Base-by-base conservation (phyloP, 2,113 vertebrate species). In the Erinaceus europaeus region DNA sequence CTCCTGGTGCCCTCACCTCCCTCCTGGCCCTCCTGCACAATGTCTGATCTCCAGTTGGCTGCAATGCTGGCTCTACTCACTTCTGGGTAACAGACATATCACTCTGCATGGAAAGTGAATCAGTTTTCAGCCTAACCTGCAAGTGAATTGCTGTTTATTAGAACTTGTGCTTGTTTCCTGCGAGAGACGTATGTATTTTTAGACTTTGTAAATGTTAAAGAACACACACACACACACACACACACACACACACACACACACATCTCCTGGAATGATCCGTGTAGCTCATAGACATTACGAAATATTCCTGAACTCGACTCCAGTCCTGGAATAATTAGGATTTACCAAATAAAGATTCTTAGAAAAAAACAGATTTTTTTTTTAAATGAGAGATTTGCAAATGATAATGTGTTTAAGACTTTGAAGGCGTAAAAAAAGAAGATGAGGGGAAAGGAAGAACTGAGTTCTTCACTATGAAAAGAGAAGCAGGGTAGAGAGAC, bases 81-180 rank as follows among this genome's bases (percentile, higher is more conserved):
- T 95, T 69, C 77, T 67, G 96, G 96, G 80, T 95, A 93, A 93
- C 95, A 96, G 95, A 96, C 96, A 95, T 97, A 94, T 96, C 96
- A 96, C 93, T 95, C 90, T 61, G 67, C 20, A 46, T 78, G 92
- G 23, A 92, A n/a, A 93, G 77, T 34, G 94, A 93, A 93, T 68
- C 93, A 91, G 95, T 90, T 65, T 92, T 94, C 95, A 96, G 94
- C 88, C 96, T 94, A 91, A 94, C 93, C 96, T 81, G 84, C 89
- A 91, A 94, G 92, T 71, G 89, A 84, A 90, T 68, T 91, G 90
- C 94, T 94, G 89, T 94, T 96, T 92, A 93, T 93, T 91, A 95
- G 92, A 93, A 92, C 96, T 96, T 95, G 59, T 85, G 89, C 90
- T 95, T 90, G 95, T 93, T 95, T 96, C 92, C 91, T 61, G 74